Evolutionary conservation across 2,888 invertebrate genomes (phyloP).

Genomic region (Lasioglossum malachurum): DNA sequence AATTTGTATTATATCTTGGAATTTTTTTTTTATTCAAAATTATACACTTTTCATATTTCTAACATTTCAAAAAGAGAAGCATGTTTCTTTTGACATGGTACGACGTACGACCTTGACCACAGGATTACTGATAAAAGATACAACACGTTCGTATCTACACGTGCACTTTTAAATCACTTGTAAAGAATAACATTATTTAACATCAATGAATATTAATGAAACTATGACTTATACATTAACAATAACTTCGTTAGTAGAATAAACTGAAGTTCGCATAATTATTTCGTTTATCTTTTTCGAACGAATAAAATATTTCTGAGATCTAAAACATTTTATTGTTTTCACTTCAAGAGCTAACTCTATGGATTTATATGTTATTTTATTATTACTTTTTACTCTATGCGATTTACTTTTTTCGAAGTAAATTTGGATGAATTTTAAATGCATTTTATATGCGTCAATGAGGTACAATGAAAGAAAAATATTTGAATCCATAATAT

Average conservation of each 20-base stretch:
- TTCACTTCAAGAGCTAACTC: not conserved
- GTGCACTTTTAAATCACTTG: not conserved
- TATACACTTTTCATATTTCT: not conserved
- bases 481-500: constrained; percentile 7
- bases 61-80: not conserved
- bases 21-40: constrained; percentile 11
- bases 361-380: not conserved
- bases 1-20: not conserved
- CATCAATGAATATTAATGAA: constrained; percentile 1
- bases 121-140: constrained; percentile 22
- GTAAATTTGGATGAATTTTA: not conserved
- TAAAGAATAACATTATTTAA: not conserved
- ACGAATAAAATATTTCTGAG: not conserved
- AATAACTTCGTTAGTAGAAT: not conserved
- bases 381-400: not conserved
- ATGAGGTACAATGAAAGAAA: not conserved
- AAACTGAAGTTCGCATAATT: not conserved
- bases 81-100: not conserved
- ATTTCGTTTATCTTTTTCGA: not conserved
- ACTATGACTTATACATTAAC: not conserved
- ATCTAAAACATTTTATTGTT: not conserved
- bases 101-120: constrained; percentile 44
- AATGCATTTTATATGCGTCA: not conserved
- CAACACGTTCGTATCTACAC: not conserved
- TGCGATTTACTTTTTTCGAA: not conserved